Conservation (phyloP, 1,140 invertebrate species). For the Plectrocnemia conspersa region DNA sequence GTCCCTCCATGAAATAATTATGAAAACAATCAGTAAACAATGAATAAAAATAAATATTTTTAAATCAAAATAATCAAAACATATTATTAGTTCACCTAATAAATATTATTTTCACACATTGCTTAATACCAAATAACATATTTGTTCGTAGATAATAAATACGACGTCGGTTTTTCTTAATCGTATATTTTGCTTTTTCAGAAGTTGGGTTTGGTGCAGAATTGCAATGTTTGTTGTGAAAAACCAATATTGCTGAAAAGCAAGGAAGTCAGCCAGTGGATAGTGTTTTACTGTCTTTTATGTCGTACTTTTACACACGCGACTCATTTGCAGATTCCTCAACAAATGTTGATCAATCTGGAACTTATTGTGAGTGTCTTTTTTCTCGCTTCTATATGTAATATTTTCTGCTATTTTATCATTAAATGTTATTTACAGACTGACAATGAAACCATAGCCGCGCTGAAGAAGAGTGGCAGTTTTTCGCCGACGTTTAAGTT, state of each 20-base stretch:
- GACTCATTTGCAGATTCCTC: constrained; percentile 37
- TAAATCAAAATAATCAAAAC: no score
- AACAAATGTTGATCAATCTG: constrained; percentile 22
- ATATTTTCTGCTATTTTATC: constrained; percentile 24
- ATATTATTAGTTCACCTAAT: no score
- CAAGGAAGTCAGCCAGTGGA: constrained; percentile 40
- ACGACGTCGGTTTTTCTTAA: not conserved
- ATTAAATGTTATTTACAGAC: constrained; percentile 39
- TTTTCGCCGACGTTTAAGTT: constrained; percentile 48
- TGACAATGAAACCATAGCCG: constrained; percentile 41
- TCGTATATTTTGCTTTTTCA: constrained; percentile 35
- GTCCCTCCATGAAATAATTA: no score
- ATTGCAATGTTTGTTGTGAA: constrained; percentile 38
- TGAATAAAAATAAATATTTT: no score
- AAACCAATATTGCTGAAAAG: constrained; percentile 40
- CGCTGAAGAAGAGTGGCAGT: constrained; percentile 43
- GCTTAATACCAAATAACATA: no score
- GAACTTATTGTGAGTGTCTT: constrained; percentile 20
- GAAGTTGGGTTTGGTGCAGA: constrained; percentile 40
- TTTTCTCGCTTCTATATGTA: constrained; percentile 37
- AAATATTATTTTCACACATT: no score
- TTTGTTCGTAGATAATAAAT: no score
- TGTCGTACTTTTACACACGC: constrained; percentile 45
- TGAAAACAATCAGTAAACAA: no score
- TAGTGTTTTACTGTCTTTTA: constrained; percentile 42